Evolutionary conservation across 2,888 invertebrate species (phyloP).

Genomic region (Sclerodermus sp.): DNA sequence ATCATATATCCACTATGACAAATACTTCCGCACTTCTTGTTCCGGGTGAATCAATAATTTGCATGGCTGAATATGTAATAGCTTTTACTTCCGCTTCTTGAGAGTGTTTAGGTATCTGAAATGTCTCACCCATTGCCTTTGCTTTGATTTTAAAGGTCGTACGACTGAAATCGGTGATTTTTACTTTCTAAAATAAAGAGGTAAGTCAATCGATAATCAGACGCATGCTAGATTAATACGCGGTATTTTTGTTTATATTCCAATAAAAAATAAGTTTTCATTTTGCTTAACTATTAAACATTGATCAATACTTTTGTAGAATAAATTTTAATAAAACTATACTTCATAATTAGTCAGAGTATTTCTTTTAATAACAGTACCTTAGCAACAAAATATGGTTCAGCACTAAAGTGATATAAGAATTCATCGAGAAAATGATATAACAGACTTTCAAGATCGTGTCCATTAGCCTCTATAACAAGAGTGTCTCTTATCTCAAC

Average conservation of each 20-base stretch:
- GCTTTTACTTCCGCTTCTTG: slow-evolving; percentile 99
- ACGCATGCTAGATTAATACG: too few relatives aligned
- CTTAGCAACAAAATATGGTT: slow-evolving; percentile 79
- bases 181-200: slow-evolving; percentile 68
- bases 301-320: too few relatives aligned
- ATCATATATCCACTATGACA: slow-evolving; percentile 96
- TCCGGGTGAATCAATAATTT: slow-evolving; percentile 75
- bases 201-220: not conserved
- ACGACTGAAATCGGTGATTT: slow-evolving; percentile 83
- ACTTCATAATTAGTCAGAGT: too few relatives aligned
- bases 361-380: slow-evolving; percentile 47
- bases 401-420: slow-evolving; percentile 88
- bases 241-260: too few relatives aligned
- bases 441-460: slow-evolving; percentile 85
- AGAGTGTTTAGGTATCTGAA: slow-evolving; percentile 89
- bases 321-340: too few relatives aligned
- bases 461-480: slow-evolving; percentile 84
- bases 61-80: slow-evolving; percentile 99
- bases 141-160: slow-evolving; percentile 80
- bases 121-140: slow-evolving; percentile 86
- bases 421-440: slow-evolving; percentile 95
- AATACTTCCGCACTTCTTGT: slow-evolving; percentile 82
- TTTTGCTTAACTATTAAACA: too few relatives aligned
- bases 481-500: slow-evolving; percentile 80
- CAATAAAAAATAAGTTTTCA: too few relatives aligned